Evolutionary conservation across 2,797 vertebrate genomes (phyloP).

Genomic region (Parauchenoglanis punctatus): DNA sequence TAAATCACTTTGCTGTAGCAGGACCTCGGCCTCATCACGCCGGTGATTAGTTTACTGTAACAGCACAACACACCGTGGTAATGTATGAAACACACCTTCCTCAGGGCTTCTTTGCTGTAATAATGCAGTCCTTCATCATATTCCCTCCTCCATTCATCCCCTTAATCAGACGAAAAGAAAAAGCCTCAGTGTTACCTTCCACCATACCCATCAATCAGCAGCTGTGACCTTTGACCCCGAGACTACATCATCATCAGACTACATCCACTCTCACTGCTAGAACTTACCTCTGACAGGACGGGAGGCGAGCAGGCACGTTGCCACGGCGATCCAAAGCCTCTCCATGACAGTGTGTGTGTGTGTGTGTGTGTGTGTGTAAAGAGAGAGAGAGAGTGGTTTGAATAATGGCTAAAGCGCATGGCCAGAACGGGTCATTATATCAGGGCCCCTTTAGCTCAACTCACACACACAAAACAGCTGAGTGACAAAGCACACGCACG

Average conservation of each 20-base stretch:
- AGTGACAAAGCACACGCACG: constrained; percentile 57
- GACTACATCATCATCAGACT: background rate
- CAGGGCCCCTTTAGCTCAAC: constrained; percentile 54
- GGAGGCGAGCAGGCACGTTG: constrained; percentile 70
- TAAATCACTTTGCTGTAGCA: background rate
- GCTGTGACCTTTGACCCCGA: background rate
- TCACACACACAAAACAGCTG: constrained; percentile 53
- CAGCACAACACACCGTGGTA: background rate
- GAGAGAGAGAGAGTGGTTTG: background rate
- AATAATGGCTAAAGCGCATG: constrained; percentile 49
- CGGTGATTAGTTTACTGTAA: background rate
- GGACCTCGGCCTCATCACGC: background rate
- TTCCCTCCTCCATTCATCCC: constrained; percentile 74
- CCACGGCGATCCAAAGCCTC: constrained; percentile 76
- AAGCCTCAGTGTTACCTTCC: background rate
- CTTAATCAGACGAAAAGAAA: constrained; percentile 58
- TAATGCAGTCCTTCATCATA: constrained; percentile 75
- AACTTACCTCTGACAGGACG: constrained; percentile 78
- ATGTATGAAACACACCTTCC: constrained; percentile 65
- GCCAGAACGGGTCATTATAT: constrained; percentile 63
- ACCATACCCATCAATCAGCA: background rate
- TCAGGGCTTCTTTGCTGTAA: constrained; percentile 73
- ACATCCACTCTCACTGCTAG: constrained; percentile 64
- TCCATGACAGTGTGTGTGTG: constrained; percentile 68
- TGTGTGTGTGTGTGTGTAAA: background rate